Conservation (phyloP, 2,113 vertebrate species). For the Accipiter virgatus region DNA sequence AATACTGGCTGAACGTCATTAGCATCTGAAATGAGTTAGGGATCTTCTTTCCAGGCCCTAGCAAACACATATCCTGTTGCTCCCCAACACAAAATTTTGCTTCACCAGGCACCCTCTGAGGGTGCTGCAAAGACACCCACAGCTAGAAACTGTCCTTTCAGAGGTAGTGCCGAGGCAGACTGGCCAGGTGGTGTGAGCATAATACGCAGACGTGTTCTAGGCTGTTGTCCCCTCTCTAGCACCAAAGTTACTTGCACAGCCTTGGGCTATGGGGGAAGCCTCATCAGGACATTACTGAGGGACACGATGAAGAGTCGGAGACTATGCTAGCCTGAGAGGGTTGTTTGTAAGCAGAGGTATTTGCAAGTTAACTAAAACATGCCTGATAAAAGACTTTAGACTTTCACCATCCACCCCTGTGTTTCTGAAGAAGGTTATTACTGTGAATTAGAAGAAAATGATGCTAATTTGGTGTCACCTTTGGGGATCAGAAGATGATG, state of each 20-base stretch:
- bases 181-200: background rate
- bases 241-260: background rate
- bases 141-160: background rate
- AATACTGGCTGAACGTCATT: background rate
- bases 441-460: background rate
- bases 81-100: background rate
- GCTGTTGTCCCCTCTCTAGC: background rate
- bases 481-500: slow-evolving; percentile 9
- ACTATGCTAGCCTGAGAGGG: background rate
- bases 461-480: background rate
- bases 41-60: background rate
- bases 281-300: background rate
- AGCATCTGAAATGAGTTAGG: slow-evolving; percentile 12
- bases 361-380: slow-evolving; percentile 7
- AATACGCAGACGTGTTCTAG: background rate
- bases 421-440: background rate
- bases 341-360: background rate
- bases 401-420: background rate
- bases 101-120: background rate
- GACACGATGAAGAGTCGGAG: background rate
- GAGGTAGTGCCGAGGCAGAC: background rate
- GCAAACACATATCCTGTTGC: background rate
- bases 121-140: background rate
- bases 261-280: background rate
- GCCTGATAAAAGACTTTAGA: background rate